Conservation (phyloP, 2,888 invertebrate species). For the Cloeon dipterum region DNA sequence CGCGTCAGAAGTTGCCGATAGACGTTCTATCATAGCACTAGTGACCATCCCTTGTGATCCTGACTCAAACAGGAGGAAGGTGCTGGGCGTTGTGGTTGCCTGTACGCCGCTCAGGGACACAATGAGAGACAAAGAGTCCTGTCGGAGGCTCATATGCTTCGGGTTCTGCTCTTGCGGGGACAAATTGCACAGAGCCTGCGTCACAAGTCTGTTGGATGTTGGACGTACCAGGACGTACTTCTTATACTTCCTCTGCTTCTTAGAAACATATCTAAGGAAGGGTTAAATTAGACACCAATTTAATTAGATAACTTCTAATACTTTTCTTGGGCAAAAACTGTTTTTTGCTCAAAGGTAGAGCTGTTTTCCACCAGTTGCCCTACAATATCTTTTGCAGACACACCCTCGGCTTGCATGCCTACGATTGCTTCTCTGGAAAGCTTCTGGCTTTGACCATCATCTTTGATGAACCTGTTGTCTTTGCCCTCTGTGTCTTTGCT, state of each 20-base stretch:
- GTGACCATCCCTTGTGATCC: slow-evolving; percentile 67
- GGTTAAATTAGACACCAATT: slow-evolving; percentile 36
- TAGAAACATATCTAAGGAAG: slow-evolving; percentile 79
- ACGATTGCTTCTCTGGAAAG: slow-evolving; percentile 64
- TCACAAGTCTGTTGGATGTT: slow-evolving; percentile 59
- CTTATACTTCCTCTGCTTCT: slow-evolving; percentile 86
- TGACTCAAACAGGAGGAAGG: slow-evolving; percentile 64
- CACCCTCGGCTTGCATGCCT: slow-evolving; percentile 48
- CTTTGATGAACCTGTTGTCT: slow-evolving; percentile 67
- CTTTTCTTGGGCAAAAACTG: slow-evolving; percentile 44
- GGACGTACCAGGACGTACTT: slow-evolving; percentile 55
- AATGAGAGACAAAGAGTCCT: slow-evolving; percentile 77
- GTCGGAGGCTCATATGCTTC: slow-evolving; percentile 52
- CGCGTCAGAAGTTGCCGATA: slow-evolving; percentile 38
- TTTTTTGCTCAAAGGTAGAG: slow-evolving; percentile 71
- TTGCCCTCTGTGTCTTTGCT: slow-evolving; percentile 38
- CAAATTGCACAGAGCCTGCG: slow-evolving; percentile 57
- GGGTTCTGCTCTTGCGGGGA: slow-evolving; percentile 40
- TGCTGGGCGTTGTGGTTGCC: slow-evolving; percentile 33
- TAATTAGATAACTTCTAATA: too few species aligned
- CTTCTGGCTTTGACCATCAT: slow-evolving; percentile 59
- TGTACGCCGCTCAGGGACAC: slow-evolving; percentile 60
- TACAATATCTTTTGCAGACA: slow-evolving; percentile 61
- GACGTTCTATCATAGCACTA: slow-evolving; percentile 58
- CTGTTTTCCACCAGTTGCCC: slow-evolving; percentile 76